Conservation (phyloP, 2,113 vertebrate genomes). For the Pterophyllum scalare region DNA sequence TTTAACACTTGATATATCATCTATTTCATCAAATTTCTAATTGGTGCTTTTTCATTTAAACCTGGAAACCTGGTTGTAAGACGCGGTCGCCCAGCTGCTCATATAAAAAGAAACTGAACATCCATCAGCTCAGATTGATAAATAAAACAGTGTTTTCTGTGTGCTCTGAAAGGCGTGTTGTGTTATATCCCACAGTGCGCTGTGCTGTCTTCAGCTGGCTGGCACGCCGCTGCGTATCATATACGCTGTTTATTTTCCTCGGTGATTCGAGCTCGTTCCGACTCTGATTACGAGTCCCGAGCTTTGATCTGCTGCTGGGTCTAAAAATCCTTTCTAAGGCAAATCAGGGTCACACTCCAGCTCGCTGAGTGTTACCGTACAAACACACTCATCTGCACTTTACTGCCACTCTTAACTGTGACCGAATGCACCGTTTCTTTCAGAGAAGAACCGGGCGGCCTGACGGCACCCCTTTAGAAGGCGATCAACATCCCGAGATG, state of each 20-base stretch:
- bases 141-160: background rate
- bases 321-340: background rate
- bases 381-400: background rate
- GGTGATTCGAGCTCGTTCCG: background rate
- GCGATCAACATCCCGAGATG: background rate
- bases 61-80: background rate
- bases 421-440: background rate
- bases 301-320: background rate
- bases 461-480: background rate
- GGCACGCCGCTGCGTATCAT: background rate
- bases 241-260: background rate
- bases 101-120: background rate
- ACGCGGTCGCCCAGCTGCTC: background rate
- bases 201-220: background rate
- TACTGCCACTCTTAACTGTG: background rate
- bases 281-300: background rate
- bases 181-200: background rate
- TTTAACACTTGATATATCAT: too few relatives aligned
- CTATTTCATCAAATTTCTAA: background rate
- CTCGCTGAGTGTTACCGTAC: background rate
- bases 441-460: slow-evolving; percentile 21
- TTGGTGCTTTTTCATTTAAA: background rate
- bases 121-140: background rate
- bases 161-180: background rate
- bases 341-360: background rate